These are phyloP conservation scores for Cyanoramphus novaezelandiae DNA, from an alignment of 2,113 vertebrate genomes.

Conservation along the genomic window DNA sequence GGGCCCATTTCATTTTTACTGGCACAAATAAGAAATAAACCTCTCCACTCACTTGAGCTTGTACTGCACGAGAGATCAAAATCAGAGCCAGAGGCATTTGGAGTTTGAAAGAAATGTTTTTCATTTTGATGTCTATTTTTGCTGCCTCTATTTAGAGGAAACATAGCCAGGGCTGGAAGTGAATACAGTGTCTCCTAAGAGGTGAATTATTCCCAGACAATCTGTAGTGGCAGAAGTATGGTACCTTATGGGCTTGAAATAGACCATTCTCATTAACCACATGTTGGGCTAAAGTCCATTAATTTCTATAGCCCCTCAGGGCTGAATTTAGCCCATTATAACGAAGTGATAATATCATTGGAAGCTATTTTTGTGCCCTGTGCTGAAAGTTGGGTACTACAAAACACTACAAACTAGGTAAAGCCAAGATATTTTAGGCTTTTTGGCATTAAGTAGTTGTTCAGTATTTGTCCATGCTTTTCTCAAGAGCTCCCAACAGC, in stretches of 20 bases:
- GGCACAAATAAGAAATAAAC: constrained; percentile 36
- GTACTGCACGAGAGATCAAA: constrained; percentile 34
- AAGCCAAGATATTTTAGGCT: constrained; percentile 17
- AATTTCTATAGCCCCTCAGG: constrained; percentile 52
- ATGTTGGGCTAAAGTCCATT: constrained; percentile 50
- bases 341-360: constrained; percentile 12
- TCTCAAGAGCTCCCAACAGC: not conserved
- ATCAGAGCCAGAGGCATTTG: constrained; percentile 57
- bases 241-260: constrained; percentile 46
- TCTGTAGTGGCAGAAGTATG: constrained; percentile 51
- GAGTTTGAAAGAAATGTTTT: constrained; percentile 63
- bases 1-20: not conserved
- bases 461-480: constrained; percentile 9
- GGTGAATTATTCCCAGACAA: constrained; percentile 55
- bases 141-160: constrained; percentile 59
- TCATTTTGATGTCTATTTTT: constrained; percentile 67
- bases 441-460: not conserved
- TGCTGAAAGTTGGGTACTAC: not conserved
- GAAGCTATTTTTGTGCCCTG: constrained; percentile 40
- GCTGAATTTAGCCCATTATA: constrained; percentile 53
- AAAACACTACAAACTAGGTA: not conserved
- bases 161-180: constrained; percentile 36
- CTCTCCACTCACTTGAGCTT: constrained; percentile 2
- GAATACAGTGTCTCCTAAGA: constrained; percentile 54
- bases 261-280: constrained; percentile 44